Evolutionary conservation across 2,888 invertebrate genomes (phyloP), one percentile per base, ranked within the genome.

Genomic region (Nezara viridula): DNA sequence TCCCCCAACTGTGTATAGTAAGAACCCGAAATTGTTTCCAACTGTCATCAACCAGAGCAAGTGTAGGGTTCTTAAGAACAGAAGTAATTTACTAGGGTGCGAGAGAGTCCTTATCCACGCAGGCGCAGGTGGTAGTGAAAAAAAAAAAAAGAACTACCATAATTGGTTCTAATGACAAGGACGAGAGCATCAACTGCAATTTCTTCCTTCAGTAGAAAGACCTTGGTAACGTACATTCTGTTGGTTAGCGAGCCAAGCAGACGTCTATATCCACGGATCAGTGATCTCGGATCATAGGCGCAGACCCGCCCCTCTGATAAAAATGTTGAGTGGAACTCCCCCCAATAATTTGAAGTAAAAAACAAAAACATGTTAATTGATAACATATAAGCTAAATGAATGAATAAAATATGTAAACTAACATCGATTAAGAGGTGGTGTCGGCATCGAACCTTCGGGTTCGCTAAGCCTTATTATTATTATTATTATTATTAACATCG

Each of bases 101-200:
- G n/a, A 60, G 60, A 27, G 60, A 60, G 60, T n/a, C 27, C 27
- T 60, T 60, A 60, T 60, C 60, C 60, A 60, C 60, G 60, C 60
- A n/a, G 14, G 60, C 60, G 60, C 60, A 60, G 60, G 60, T 60
- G 60, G 12, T 14, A 12, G n/a, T 9, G 60, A 27, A 27, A 14
- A 60, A 27, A 60, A 60, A 27, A 27, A 60, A 60, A 27, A 14
- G 27, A 60, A 60, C 60, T 60, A 24, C 60, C 60, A 14, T 60
- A 60, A 60, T 60, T 60, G 60, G 60, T 60, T 60, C 60, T 60
- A 60, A 60, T 60, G 60, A 60, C 60, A 60, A 60, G 60, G 60
- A 27, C 60, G 27, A 60, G 60, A 60, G 60, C 60, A 60, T 60
- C 60, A 60, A 60, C 60, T 60, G 60, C 60, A 60, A 60, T 60